Base-by-base conservation (phyloP, 2,797 vertebrate genomes). In the Acanthopagrus latus region DNA sequence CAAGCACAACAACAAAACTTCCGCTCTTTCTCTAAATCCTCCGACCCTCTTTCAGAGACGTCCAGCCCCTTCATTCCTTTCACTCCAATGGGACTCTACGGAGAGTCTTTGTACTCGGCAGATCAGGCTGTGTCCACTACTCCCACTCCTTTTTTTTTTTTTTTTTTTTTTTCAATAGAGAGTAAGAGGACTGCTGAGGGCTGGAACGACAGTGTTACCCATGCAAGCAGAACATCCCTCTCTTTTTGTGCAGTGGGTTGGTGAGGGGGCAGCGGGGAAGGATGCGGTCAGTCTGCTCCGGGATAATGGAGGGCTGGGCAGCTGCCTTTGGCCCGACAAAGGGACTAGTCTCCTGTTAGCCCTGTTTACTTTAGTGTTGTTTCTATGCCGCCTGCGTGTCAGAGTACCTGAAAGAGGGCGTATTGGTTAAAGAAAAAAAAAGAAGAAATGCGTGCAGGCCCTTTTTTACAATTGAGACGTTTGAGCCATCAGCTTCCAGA, bases 361-460 rank as follows among this genome's bases (percentile, higher is more conserved):
- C 89, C 94, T 97, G 96, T 98, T 98, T 97, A 96, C 96, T 97
- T 94, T 96, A 95, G 94, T 93, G 93, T 94, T 93, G 89, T 95
- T 95, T 95, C 94, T 84, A 93, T 93, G 95, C 94, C 91, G 90
- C 91, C 95, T 93, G 95, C 93, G 90, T 93, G 95, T 94, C 93
- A 94, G 91, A 83, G 86, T 89, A 94, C 91, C 93, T 94, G 93
- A 95, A 96, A 94, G 90, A 94, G 90, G 81, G 94, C 93, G 95
- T 90, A 94, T 62, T 71, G 85, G 77, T 80, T 33, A 33, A 33
- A 33, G 7, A 7, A 33, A 33, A 33, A 33, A 7, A 33, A 33
- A 27, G 27, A 33, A 50, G 79, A 89, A 91, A 91, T 89, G 82
- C 63, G 74, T 77, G 59, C 60, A 64, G 80, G 81, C 80, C 52